A percentile compares a stretch with the other conserved stretches of the same genome.
These are phyloP conservation scores for Muscidifurax raptorellus DNA, from an alignment of 1,140 invertebrate species.

Conservation along the genomic window DNA sequence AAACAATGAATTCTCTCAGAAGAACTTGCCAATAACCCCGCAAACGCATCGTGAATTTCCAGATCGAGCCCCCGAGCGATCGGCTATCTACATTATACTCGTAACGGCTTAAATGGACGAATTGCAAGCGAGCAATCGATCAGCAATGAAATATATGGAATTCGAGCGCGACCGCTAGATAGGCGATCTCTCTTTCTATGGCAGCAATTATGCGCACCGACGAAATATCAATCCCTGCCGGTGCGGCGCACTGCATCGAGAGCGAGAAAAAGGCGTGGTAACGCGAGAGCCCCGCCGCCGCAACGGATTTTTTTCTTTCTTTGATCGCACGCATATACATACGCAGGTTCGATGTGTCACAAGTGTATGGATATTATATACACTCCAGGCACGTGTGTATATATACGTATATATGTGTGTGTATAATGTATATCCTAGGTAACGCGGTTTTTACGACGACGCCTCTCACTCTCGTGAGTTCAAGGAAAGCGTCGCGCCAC, in stretches of 20 bases:
- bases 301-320: not conserved
- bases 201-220: not conserved
- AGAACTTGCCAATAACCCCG: too few species aligned
- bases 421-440: not conserved
- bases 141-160: too few species aligned
- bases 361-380: not conserved
- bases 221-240: constrained; percentile 4
- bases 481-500: constrained; percentile 43
- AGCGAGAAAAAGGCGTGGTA: not conserved
- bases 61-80: too few species aligned
- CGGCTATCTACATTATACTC: too few species aligned
- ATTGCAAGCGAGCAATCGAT: too few species aligned
- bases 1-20: too few species aligned
- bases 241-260: not conserved
- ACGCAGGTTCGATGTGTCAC: not conserved
- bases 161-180: too few species aligned
- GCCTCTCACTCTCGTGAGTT: constrained; percentile 47
- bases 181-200: too few species aligned
- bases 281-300: not conserved
- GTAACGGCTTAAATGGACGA: too few species aligned
- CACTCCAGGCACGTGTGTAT: not conserved
- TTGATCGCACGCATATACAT: not conserved
- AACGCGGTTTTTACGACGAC: constrained; percentile 32
- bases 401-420: not conserved
- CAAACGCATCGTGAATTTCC: too few species aligned